Conservation (phyloP, 1,140 invertebrate species). For the Lucilia sericata region DNA sequence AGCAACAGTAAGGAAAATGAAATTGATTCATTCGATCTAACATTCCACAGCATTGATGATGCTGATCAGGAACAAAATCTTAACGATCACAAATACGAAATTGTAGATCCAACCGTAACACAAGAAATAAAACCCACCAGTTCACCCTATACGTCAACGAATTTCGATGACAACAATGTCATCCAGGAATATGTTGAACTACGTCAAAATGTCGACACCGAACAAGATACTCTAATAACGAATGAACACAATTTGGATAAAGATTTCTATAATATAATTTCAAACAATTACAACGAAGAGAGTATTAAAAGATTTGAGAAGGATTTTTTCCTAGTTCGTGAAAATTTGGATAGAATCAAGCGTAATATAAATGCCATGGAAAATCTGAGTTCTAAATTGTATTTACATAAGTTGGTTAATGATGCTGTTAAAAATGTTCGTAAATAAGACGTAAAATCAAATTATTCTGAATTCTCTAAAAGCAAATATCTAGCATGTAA, state of each 20-base stretch:
- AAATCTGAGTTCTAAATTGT: neutral
- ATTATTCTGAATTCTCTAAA: too few relatives aligned
- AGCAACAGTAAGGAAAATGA: neutral
- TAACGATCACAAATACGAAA: neutral
- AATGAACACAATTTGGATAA: neutral
- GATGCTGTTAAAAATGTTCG: neutral
- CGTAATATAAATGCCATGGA: neutral
- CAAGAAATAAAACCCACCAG: neutral
- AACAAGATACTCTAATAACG: neutral
- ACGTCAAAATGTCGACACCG: neutral
- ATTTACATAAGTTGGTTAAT: neutral
- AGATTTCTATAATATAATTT: neutral
- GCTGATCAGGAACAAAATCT: neutral
- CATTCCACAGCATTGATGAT: neutral
- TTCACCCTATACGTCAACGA: neutral
- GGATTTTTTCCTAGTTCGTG: neutral
- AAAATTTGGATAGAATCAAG: neutral
- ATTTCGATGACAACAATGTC: neutral
- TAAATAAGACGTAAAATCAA: too few relatives aligned
- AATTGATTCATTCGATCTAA: neutral
- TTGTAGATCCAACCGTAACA: neutral
- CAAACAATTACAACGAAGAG: neutral
- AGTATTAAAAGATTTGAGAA: neutral
- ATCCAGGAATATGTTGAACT: neutral
- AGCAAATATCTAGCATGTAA: too few relatives aligned